A percentile compares a stretch with the other conserved stretches of the same genome.
Evolutionary conservation across 2,888 invertebrate genomes (phyloP).

Genomic region (Capitulum mitella): DNA sequence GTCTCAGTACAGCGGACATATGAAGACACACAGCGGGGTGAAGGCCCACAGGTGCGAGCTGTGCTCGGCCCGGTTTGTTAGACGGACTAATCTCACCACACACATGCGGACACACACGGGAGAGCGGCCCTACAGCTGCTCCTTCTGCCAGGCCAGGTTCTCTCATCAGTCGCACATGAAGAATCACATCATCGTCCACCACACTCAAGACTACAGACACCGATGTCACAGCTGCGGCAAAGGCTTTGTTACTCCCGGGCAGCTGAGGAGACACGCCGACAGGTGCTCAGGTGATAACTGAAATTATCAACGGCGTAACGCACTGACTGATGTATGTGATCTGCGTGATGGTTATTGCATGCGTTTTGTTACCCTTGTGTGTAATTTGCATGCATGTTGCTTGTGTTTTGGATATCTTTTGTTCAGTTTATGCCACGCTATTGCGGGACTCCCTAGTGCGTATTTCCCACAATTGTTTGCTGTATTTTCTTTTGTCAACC

Average conservation of each 20-base stretch:
- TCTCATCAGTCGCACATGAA: background rate
- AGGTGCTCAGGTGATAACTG: background rate
- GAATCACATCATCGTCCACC: background rate
- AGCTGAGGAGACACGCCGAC: background rate
- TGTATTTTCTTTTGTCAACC: too few species aligned
- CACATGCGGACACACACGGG: conserved; percentile 8
- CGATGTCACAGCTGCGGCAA: background rate
- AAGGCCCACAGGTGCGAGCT: background rate
- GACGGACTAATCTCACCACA: background rate
- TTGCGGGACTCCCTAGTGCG: too few species aligned
- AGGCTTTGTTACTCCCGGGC: background rate
- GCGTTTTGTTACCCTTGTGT: too few species aligned
- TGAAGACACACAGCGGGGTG: background rate
- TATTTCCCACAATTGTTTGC: too few species aligned
- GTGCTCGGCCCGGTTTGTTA: background rate
- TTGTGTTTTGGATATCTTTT: too few species aligned
- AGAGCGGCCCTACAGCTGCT: background rate
- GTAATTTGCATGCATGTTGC: too few species aligned
- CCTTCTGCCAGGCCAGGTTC: background rate
- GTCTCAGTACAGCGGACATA: background rate
- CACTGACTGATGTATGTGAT: too few species aligned
- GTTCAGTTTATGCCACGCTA: too few species aligned
- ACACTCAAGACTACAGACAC: background rate
- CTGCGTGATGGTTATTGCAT: too few species aligned
- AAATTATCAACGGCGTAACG: too few species aligned